Conservation (phyloP, 2,113 vertebrate genomes). For the Anolis carolinensis region DNA sequence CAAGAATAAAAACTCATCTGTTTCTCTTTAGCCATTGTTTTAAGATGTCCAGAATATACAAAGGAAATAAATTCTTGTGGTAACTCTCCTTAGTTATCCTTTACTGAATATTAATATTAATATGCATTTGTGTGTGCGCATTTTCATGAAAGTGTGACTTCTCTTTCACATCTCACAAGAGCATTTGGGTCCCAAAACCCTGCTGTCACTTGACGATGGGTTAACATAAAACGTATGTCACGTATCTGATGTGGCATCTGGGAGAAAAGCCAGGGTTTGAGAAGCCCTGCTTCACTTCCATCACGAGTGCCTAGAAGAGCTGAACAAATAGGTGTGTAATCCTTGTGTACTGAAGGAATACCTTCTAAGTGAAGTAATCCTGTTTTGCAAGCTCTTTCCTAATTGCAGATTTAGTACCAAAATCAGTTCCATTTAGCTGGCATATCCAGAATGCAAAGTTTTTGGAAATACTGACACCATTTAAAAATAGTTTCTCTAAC, state of each 20-base stretch:
- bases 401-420: neutral
- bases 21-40: conserved; percentile 22
- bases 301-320: conserved; percentile 3
- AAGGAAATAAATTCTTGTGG: conserved; percentile 2
- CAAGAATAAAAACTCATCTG: neutral
- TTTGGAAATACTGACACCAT: neutral
- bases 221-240: conserved; percentile 13
- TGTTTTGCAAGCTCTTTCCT: neutral
- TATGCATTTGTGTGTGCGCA: neutral
- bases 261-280: conserved; percentile 8
- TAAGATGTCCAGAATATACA: conserved; percentile 8
- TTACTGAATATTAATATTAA: neutral
- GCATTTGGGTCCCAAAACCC: neutral
- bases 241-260: conserved; percentile 14
- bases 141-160: conserved; percentile 24
- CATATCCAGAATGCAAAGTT: neutral
- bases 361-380: conserved; percentile 11
- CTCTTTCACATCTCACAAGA: conserved; percentile 20
- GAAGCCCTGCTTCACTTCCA: conserved; percentile 11
- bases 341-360: conserved; percentile 13
- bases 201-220: conserved; percentile 16
- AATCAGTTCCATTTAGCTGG: neutral
- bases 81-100: conserved; percentile 26
- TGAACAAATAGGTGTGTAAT: conserved; percentile 13
- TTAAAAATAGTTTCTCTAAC: neutral